Conservation (phyloP, 1,140 invertebrate species). For the Zelostemma sp. region DNA sequence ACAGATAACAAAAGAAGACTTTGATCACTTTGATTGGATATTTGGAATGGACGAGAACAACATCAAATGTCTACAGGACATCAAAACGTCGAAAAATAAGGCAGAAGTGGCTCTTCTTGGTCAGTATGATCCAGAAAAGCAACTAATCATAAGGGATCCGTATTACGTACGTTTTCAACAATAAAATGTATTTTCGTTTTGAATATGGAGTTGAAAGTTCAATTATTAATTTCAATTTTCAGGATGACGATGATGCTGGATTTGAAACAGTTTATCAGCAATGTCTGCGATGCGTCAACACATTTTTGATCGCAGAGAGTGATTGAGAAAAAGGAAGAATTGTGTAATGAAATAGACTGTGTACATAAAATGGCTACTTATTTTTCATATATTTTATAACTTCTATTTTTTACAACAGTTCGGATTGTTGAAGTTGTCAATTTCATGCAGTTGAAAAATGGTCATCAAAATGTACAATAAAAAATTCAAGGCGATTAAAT, state of each 20-base stretch:
- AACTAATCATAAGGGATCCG: constrained; percentile 11
- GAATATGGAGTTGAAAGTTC: constrained; percentile 6
- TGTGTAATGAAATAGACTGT: no score
- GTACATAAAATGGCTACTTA: no score
- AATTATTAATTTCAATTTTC: constrained; percentile 12
- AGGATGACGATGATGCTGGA: constrained; percentile 74
- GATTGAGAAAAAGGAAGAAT: neutral
- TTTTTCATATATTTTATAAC: no score
- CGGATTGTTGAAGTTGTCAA: no score
- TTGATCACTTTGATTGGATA: constrained; percentile 84
- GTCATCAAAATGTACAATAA: no score
- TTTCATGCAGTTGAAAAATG: no score
- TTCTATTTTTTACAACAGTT: no score
- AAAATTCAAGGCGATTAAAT: no score
- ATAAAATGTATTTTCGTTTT: neutral
- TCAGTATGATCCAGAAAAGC: constrained; percentile 74
- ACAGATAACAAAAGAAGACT: constrained; percentile 80
- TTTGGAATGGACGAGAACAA: constrained; percentile 93
- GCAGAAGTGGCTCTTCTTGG: constrained; percentile 83
- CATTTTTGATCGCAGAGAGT: constrained; percentile 72
- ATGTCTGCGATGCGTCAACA: constrained; percentile 75
- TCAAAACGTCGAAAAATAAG: constrained; percentile 75
- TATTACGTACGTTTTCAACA: constrained; percentile 4
- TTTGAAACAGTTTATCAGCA: constrained; percentile 81
- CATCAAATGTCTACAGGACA: constrained; percentile 76